These are phyloP conservation scores for Globodera rostochiensis DNA, from an alignment of 1,140 invertebrate species.

Conservation along the genomic window DNA sequence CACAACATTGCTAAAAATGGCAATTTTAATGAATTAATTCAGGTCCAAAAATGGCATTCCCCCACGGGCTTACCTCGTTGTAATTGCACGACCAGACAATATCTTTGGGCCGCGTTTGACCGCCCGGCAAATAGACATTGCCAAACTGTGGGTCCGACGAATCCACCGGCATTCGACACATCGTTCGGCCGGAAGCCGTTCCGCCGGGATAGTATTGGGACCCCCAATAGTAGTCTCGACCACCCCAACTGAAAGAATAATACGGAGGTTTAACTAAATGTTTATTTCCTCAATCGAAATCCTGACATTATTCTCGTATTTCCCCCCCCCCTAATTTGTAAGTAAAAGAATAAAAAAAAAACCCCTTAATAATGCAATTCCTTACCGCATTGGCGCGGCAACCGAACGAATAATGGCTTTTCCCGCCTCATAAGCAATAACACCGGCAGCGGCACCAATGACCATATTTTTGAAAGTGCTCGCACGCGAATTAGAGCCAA, in stretches of 20 bases:
- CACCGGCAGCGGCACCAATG: conserved; percentile 63
- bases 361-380: neutral
- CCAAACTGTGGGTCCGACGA: conserved; percentile 54
- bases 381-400: conserved; percentile 60
- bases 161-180: conserved; percentile 62
- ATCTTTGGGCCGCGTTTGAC: conserved; percentile 53
- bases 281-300: too few relatives aligned
- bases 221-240: conserved; percentile 61
- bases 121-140: conserved; percentile 60
- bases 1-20: conserved; percentile 41
- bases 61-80: conserved; percentile 43
- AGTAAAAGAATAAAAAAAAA: too few relatives aligned
- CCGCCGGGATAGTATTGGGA: conserved; percentile 47
- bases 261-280: conserved; percentile 24
- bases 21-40: neutral
- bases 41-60: conserved; percentile 4
- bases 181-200: conserved; percentile 31
- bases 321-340: too few relatives aligned
- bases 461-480: conserved; percentile 63
- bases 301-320: too few relatives aligned
- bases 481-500: conserved; percentile 57
- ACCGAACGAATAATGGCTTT: conserved; percentile 58
- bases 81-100: conserved; percentile 59
- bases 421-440: conserved; percentile 64
- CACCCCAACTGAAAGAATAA: conserved; percentile 55